These are phyloP conservation scores for Catharus bicknelli DNA, from an alignment of 2,113 vertebrate genomes.

Conservation along the genomic window DNA sequence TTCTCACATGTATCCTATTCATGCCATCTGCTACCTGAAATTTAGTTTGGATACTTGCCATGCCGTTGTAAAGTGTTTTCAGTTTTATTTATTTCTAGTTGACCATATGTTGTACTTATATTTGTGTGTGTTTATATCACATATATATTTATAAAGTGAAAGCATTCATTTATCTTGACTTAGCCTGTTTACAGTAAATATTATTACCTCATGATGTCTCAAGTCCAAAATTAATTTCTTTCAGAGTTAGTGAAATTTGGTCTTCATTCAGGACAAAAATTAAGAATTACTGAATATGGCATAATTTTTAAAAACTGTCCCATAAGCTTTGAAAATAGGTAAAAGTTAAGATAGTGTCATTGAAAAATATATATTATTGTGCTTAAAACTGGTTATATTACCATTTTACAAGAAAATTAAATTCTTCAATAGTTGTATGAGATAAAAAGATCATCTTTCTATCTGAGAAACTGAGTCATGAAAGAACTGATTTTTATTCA, in stretches of 20 bases:
- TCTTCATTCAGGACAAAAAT: constrained; percentile 1
- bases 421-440: background rate
- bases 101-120: constrained; percentile 60
- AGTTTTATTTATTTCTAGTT: constrained; percentile 65
- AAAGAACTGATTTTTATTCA: background rate
- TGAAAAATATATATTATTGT: background rate
- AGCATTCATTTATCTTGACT: constrained; percentile 25
- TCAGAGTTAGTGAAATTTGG: background rate
- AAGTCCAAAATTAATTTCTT: constrained; percentile 17
- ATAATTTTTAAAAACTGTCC: background rate
- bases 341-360: background rate
- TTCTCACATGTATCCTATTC: constrained; percentile 66
- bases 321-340: background rate
- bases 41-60: constrained; percentile 68
- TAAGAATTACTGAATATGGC: background rate
- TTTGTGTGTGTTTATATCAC: constrained; percentile 6
- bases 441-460: background rate
- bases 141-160: background rate
- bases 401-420: background rate
- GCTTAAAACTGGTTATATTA: background rate
- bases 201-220: background rate
- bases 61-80: constrained; percentile 54
- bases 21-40: constrained; percentile 68
- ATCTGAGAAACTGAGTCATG: background rate
- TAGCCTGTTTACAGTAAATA: background rate